phyloP scores from a whole-genome alignment of 2,888 invertebrate species.

The Aphrophora alni region DNA sequence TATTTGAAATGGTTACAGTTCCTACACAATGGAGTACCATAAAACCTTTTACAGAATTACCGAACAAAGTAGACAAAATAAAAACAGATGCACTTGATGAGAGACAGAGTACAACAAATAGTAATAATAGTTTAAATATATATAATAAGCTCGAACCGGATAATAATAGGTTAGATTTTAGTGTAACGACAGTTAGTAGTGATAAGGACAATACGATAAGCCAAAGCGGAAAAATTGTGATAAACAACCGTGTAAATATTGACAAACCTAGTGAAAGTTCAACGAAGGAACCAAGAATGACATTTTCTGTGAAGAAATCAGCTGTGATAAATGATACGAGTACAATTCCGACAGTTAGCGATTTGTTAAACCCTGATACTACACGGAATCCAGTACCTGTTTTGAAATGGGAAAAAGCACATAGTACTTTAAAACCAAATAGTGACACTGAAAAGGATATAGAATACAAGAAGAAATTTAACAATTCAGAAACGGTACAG shows the following conservation, averaged over 20 bases:
- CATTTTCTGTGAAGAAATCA: background rate
- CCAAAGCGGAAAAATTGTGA: background rate
- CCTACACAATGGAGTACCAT: background rate
- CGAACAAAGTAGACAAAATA: background rate
- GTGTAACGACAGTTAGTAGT: background rate
- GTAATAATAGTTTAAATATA: background rate
- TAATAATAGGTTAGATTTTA: constrained; percentile 4
- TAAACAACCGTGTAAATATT: background rate
- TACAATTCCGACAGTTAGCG: background rate
- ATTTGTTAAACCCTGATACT: background rate
- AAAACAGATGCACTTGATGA: constrained; percentile 37
- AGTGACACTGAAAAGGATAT: background rate
- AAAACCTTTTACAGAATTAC: background rate
- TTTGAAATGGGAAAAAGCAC: background rate
- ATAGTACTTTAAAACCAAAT: background rate
- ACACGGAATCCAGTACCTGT: background rate
- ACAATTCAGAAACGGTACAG: background rate
- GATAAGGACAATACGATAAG: background rate
- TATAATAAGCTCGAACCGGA: background rate
- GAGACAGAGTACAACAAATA: constrained; percentile 35
- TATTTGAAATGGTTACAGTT: background rate
- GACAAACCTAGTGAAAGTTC: background rate
- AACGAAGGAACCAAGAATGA: background rate
- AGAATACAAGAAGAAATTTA: background rate
- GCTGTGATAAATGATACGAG: background rate